Evolutionary conservation across 1,140 invertebrate genomes (phyloP).

Genomic region (Drosophila willistoni): DNA sequence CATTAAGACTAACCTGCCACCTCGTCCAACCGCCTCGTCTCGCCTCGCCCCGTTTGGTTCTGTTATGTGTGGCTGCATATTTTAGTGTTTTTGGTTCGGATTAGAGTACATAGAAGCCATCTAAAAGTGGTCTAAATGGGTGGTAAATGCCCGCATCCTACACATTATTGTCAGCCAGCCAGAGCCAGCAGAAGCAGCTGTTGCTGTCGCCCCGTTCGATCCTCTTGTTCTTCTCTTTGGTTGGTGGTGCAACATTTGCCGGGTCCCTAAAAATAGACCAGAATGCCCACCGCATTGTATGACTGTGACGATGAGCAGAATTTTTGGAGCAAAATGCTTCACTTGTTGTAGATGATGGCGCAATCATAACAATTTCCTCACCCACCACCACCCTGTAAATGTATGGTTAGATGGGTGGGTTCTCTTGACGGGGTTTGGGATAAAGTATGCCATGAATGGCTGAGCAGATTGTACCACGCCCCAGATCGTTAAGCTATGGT

Average conservation of each 20-base stretch:
- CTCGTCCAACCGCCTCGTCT: neutral
- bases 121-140: constrained; percentile 21
- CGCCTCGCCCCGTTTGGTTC: neutral
- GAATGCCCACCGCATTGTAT: constrained; percentile 77
- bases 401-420: neutral
- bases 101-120: constrained; percentile 9
- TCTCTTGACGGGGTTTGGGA: constrained; percentile 32
- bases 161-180: constrained; percentile 4
- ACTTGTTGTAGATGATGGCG: constrained; percentile 13
- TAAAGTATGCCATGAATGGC: constrained; percentile 80
- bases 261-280: constrained; percentile 72
- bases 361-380: constrained; percentile 67
- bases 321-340: constrained; percentile 44
- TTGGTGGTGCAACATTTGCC: constrained; percentile 32
- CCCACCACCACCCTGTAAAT: constrained; percentile 14
- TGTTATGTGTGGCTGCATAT: constrained; percentile 13
- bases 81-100: constrained; percentile 22
- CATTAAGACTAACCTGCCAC: neutral
- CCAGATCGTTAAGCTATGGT: constrained; percentile 36
- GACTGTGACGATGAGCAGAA: constrained; percentile 46
- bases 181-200: constrained; percentile 33
- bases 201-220: constrained; percentile 23
- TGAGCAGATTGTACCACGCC: constrained; percentile 68
- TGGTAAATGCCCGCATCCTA: constrained; percentile 18
- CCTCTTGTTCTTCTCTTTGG: neutral